These are phyloP conservation scores for Lymantria dispar DNA, from an alignment of 2,888 invertebrate species.

Conservation along the genomic window DNA sequence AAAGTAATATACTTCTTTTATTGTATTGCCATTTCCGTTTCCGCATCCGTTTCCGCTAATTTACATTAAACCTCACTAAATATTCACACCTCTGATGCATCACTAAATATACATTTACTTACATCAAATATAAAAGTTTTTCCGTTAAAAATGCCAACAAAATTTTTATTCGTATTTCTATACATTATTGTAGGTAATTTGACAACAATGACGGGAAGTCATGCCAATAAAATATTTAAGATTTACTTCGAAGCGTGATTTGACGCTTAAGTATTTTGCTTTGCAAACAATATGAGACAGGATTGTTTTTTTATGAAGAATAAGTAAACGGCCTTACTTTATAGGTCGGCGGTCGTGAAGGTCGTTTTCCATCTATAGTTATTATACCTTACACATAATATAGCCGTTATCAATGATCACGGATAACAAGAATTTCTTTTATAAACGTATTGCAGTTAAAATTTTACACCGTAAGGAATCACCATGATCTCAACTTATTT, in stretches of 20 bases:
- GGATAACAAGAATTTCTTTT: too few species aligned
- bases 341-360: background rate
- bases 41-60: too few species aligned
- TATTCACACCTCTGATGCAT: too few species aligned
- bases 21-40: too few species aligned
- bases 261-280: background rate
- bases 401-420: background rate
- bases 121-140: too few species aligned
- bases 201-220: conserved; percentile 54
- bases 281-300: background rate
- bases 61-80: too few species aligned
- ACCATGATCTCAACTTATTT: too few species aligned
- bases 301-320: background rate
- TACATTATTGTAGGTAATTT: conserved; percentile 44
- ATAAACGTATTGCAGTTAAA: too few species aligned
- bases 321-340: background rate
- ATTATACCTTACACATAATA: background rate
- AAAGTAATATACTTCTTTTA: too few species aligned
- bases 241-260: conserved; percentile 55
- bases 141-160: too few species aligned
- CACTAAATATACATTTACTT: too few species aligned
- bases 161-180: background rate
- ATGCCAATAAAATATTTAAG: conserved; percentile 58
- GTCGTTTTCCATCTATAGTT: background rate
- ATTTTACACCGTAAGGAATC: too few species aligned